Conservation (phyloP, 1,140 invertebrate species). For the Ooceraea biroi region DNA sequence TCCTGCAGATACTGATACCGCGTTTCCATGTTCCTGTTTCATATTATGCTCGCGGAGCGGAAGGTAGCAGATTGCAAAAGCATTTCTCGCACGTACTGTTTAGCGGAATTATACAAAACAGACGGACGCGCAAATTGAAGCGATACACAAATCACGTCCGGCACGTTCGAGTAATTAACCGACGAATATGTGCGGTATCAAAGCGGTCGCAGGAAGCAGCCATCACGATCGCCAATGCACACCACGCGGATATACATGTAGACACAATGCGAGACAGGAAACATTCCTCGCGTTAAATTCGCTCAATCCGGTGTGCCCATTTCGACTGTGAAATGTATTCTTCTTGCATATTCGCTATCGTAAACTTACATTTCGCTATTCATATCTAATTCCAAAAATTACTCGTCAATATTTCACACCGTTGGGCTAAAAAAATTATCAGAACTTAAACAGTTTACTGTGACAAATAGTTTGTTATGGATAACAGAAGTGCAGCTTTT, state of each 20-base stretch:
- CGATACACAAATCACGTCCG: slow-evolving; percentile 19
- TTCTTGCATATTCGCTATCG: background rate
- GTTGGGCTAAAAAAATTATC: no score
- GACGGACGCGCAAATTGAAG: background rate
- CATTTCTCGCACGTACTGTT: background rate
- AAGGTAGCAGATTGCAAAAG: no score
- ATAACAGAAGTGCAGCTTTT: no score
- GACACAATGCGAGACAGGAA: slow-evolving; percentile 63
- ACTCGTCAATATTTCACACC: no score
- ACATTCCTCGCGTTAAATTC: slow-evolving; percentile 52
- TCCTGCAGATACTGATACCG: background rate
- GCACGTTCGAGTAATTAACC: slow-evolving; percentile 59
- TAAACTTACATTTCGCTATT: background rate
- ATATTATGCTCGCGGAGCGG: no score
- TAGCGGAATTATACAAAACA: background rate
- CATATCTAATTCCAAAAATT: no score
- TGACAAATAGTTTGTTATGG: no score
- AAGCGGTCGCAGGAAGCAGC: slow-evolving; percentile 66
- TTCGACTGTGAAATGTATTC: slow-evolving; percentile 9
- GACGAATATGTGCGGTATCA: slow-evolving; percentile 54
- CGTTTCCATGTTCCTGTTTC: no score
- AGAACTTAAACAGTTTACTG: no score
- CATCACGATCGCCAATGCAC: slow-evolving; percentile 47
- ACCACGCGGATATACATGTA: background rate
- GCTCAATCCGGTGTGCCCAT: slow-evolving; percentile 44